Conservation (phyloP, 2,113 vertebrate species). For the Pseudopodoces humilis region DNA sequence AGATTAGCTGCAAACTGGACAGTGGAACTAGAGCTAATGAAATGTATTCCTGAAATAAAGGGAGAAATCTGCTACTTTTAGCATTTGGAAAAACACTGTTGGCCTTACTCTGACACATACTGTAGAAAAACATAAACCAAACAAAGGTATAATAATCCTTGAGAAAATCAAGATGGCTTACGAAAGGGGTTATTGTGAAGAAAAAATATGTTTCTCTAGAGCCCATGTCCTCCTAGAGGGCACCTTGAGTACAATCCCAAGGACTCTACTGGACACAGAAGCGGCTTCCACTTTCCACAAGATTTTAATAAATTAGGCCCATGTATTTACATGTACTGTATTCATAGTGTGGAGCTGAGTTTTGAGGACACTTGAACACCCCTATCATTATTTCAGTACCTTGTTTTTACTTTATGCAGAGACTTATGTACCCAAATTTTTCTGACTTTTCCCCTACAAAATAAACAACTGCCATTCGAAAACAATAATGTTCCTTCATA, state of each 20-base stretch:
- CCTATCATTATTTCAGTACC: neutral
- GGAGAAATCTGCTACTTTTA: neutral
- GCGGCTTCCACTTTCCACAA: neutral
- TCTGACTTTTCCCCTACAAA: neutral
- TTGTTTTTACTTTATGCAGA: neutral
- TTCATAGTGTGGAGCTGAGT: neutral
- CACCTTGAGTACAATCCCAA: neutral
- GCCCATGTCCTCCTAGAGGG: neutral
- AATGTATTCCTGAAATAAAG: neutral
- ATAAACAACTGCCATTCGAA: neutral
- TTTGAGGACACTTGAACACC: neutral
- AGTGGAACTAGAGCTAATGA: neutral
- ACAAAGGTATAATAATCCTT: neutral
- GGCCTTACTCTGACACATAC: neutral
- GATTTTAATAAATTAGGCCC: neutral
- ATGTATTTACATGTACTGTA: neutral
- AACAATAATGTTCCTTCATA: neutral
- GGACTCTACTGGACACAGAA: neutral
- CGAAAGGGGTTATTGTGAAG: neutral
- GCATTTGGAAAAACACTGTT: neutral
- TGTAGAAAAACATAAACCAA: neutral
- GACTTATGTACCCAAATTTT: neutral
- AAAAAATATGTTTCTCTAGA: neutral
- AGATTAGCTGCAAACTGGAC: neutral
- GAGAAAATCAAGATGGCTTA: neutral